Evolutionary conservation across 2,113 vertebrate genomes (phyloP), one percentile per base, ranked within the genome.

Genomic region (Bubo bubo): DNA sequence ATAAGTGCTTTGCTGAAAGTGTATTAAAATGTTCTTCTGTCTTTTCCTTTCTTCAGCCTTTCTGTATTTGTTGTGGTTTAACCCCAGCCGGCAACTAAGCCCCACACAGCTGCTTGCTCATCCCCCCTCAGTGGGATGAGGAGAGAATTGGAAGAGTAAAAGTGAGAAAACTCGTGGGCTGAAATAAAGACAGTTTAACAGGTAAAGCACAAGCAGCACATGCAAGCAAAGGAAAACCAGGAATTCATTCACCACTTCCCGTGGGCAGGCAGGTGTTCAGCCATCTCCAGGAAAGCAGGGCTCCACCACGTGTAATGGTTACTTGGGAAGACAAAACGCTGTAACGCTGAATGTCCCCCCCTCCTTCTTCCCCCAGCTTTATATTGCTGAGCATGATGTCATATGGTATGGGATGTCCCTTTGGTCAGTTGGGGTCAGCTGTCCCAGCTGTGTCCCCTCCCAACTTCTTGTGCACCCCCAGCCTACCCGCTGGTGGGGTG

Each of bases 221-320:
- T 21, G 45, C 22, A 56, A 55, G 34, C n/a, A 41, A 71, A 70
- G 39, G 27, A 71, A 23, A 37, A 17, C 32, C 18, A 62, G 47
- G 47, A 32, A n/a, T 56, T 60, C 12, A 21, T 27, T 68, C 53
- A 20, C 62, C 2, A 0, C 62, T 62, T 68, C 37, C 27, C 22
- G 62, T 8, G 0, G 0, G 28, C 62, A 59, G 47, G 23, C 77
- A 67, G 60, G 27, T 19, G 32, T 52, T 74, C 70, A 82, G 37
- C 53, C 55, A 74, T 28, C 37, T 7, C 71, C 53, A 60, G 62
- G 14, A 68, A 9, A 75, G 27, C 37, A 19, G 60, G 27, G 8
- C 21, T 67, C 26, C 14, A 6, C 59, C 60, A 27, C 0, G 2
- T 0, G 3, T 49, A 80, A 32, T 1, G 1, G 50, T 30, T 17